Evolutionary conservation across 1,140 invertebrate genomes (phyloP).

Genomic region (Achroia grisella): DNA sequence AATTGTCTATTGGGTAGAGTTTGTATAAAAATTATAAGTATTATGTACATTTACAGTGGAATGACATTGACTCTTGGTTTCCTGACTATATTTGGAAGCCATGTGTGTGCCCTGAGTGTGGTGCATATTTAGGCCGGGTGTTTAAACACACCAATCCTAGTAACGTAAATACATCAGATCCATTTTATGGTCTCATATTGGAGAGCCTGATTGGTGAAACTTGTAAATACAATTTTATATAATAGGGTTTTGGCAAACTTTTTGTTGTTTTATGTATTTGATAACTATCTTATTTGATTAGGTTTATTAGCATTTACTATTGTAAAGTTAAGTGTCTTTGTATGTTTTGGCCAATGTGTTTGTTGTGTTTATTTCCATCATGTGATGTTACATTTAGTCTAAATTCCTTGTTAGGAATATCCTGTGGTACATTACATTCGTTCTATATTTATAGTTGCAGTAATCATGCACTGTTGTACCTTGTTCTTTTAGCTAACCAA

Average conservation of each 20-base stretch:
- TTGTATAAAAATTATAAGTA: background rate
- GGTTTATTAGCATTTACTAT: background rate
- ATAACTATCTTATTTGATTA: conserved; percentile 1
- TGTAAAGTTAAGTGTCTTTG: background rate
- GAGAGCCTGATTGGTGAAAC: conserved; percentile 41
- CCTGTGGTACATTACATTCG: too few species aligned
- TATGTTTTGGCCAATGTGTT: too few species aligned
- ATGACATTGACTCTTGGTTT: conserved; percentile 50
- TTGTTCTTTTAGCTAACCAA: too few species aligned
- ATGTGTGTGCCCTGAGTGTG: conserved; percentile 53
- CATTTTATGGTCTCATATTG: conserved; percentile 48
- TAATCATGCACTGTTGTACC: too few species aligned
- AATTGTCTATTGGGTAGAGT: background rate
- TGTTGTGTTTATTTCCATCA: too few species aligned
- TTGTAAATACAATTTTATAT: conserved; percentile 40
- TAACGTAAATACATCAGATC: conserved; percentile 14
- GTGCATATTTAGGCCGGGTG: conserved; percentile 41
- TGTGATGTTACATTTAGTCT: too few species aligned
- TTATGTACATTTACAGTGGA: conserved; percentile 43
- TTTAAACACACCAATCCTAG: conserved; percentile 34
- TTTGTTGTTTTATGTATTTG: too few species aligned
- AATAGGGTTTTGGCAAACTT: background rate
- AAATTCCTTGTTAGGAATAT: too few species aligned
- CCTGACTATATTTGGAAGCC: conserved; percentile 47
- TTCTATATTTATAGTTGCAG: too few species aligned